Evolutionary conservation across 2,888 invertebrate genomes (phyloP).

Genomic region (Ormyrus thymus): DNA sequence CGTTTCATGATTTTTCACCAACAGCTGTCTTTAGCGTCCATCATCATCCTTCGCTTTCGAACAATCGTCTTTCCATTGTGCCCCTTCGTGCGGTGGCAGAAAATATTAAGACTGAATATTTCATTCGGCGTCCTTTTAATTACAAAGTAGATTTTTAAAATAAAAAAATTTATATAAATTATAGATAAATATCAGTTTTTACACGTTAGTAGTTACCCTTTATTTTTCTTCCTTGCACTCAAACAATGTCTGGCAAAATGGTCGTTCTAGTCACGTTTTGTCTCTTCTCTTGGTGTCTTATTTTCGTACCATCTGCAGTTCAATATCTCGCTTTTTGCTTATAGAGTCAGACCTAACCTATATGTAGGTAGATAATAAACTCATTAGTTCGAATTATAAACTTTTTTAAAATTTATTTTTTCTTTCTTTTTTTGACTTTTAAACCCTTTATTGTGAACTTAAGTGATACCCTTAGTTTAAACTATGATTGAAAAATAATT

Average conservation of each 20-base stretch:
- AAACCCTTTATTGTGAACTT: no score
- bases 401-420: no score
- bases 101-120: constrained; percentile 4
- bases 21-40: constrained; percentile 34
- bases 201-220: background rate
- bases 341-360: no score
- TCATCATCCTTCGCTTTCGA: constrained; percentile 35
- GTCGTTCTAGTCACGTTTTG: constrained; percentile 3
- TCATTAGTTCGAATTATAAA: no score
- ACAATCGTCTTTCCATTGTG: constrained; percentile 20
- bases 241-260: constrained; percentile 35
- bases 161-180: background rate
- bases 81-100: constrained; percentile 1
- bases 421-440: no score
- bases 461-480: no score
- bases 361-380: no score
- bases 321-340: no score
- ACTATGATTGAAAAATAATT: no score
- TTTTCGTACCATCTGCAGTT: no score
- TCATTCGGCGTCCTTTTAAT: constrained; percentile 24
- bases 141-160: background rate
- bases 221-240: constrained; percentile 12
- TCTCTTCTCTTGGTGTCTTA: background rate
- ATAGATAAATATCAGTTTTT: no score
- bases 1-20: constrained; percentile 37